Percentiles rank a stretch among this genome's conserved stretches.
These are phyloP conservation scores for Apodemus speciosus DNA, from an alignment of 2,113 vertebrate genomes.

Conservation along the genomic window DNA sequence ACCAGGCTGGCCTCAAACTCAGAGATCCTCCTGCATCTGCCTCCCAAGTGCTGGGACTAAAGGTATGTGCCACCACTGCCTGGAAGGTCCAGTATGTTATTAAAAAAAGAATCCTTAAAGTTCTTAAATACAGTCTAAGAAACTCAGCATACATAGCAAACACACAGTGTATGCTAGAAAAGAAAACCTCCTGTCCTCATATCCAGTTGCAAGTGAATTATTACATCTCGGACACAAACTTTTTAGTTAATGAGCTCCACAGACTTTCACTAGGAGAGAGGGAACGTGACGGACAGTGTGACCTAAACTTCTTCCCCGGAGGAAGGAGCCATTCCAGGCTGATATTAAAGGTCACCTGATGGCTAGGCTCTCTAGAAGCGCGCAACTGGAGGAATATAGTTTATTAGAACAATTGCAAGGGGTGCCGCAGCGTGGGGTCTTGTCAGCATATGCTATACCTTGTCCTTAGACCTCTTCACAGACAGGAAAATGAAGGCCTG, in stretches of 20 bases:
- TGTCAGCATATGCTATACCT: not conserved
- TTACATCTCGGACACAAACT: not conserved
- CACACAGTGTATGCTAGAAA: not conserved
- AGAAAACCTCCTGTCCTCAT: not conserved
- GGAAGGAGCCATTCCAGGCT: not conserved
- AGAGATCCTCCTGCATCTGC: not conserved
- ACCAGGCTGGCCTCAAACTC: not conserved
- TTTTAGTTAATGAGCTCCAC: constrained; percentile 35
- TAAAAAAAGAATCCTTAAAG: not conserved
- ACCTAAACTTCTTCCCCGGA: not conserved
- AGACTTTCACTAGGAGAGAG: constrained; percentile 26
- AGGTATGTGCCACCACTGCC: not conserved
- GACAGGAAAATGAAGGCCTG: constrained; percentile 28
- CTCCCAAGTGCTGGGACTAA: not conserved
- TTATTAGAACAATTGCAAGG: constrained; percentile 22
- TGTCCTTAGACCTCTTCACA: constrained; percentile 14
- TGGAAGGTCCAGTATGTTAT: not conserved
- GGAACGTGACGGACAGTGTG: not conserved
- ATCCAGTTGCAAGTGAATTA: not conserved
- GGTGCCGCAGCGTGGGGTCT: constrained; percentile 11
- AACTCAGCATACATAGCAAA: not conserved
- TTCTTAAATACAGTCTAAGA: not conserved
- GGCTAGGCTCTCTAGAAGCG: constrained; percentile 33
- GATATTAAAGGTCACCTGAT: constrained; percentile 18
- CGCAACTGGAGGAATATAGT: constrained; percentile 49